phyloP scores from a whole-genome alignment of 30 jellyfish, hydroid and myxozoan species.

The Hydractinia symbiolongicarpus region DNA sequence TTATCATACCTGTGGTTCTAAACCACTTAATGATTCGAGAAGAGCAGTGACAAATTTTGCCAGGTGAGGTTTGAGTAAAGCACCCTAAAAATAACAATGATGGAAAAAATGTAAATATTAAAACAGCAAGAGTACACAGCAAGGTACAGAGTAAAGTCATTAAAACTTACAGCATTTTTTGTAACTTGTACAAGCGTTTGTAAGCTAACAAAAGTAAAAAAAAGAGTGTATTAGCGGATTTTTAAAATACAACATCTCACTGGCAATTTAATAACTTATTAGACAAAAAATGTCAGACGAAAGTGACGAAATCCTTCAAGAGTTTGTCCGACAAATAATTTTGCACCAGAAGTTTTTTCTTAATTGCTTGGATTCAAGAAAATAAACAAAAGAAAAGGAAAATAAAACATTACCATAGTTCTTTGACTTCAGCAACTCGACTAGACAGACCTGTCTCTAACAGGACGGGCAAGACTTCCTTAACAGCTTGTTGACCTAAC shows the following conservation, averaged over 20 bases:
- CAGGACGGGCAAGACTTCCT: slow-evolving; percentile 60
- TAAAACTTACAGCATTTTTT: slow-evolving; percentile 71
- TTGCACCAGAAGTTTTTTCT: too few relatives aligned
- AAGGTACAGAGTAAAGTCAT: not conserved
- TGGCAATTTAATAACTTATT: too few relatives aligned
- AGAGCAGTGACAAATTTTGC: slow-evolving; percentile 59
- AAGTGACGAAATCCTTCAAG: too few relatives aligned
- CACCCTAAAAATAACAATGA: slow-evolving; percentile 46
- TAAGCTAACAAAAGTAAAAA: slow-evolving; percentile 35
- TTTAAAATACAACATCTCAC: too few relatives aligned
- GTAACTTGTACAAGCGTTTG: slow-evolving; percentile 71
- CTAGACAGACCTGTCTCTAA: slow-evolving; percentile 71
- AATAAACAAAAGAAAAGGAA: too few relatives aligned
- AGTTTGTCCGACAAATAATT: too few relatives aligned
- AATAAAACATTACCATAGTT: slow-evolving; percentile 47
- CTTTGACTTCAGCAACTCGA: slow-evolving; percentile 78
- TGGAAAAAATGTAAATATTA: not conserved
- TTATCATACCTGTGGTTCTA: slow-evolving; percentile 79
- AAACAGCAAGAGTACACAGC: not conserved
- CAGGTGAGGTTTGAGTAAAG: slow-evolving; percentile 65
- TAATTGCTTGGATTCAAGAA: too few relatives aligned
- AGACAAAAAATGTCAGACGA: too few relatives aligned
- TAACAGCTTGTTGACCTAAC: slow-evolving; percentile 63
- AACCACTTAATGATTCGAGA: slow-evolving; percentile 79
- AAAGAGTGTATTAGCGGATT: not conserved